Conservation (phyloP, 2,888 invertebrate species). For the Hirtodrosophila duncani region DNA sequence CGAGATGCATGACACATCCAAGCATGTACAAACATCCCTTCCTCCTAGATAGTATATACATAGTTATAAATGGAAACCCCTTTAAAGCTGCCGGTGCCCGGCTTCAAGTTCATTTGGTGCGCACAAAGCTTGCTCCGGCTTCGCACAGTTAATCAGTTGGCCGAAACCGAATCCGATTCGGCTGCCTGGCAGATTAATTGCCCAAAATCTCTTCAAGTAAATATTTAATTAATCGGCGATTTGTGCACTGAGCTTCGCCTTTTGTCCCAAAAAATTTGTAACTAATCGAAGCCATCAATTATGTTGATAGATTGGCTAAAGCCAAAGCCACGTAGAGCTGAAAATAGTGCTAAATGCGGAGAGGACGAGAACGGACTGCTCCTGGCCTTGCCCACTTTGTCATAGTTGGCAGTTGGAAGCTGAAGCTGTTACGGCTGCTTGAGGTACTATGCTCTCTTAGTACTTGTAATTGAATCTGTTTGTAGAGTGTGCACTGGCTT, state of each 20-base stretch:
- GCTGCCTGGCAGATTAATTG: constrained; percentile 63
- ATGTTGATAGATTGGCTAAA: constrained; percentile 75
- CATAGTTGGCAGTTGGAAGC: constrained; percentile 66
- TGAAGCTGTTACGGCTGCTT: constrained; percentile 53
- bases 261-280: constrained; percentile 57
- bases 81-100: constrained; percentile 15
- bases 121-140: constrained; percentile 40
- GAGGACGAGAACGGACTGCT: neutral
- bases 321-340: constrained; percentile 49
- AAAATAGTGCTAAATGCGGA: constrained; percentile 25
- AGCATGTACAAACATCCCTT: too few species aligned
- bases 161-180: constrained; percentile 35
- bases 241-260: constrained; percentile 69
- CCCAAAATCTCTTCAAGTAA: constrained; percentile 40
- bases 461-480: constrained; percentile 61
- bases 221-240: constrained; percentile 76
- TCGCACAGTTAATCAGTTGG: constrained; percentile 35
- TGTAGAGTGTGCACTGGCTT: constrained; percentile 1
- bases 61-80: too few species aligned
- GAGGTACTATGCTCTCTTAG: too few species aligned
- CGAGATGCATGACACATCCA: constrained; percentile 68
- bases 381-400: constrained; percentile 50
- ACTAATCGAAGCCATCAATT: constrained; percentile 78
- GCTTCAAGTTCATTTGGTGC: constrained; percentile 58
- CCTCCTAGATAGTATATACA: too few species aligned